Evolutionary conservation across 37 sponge, comb jelly and placozoan genomes (phyloP), one percentile per base, ranked within the genome.

Genomic region (Mnemiopsis leidyi): DNA sequence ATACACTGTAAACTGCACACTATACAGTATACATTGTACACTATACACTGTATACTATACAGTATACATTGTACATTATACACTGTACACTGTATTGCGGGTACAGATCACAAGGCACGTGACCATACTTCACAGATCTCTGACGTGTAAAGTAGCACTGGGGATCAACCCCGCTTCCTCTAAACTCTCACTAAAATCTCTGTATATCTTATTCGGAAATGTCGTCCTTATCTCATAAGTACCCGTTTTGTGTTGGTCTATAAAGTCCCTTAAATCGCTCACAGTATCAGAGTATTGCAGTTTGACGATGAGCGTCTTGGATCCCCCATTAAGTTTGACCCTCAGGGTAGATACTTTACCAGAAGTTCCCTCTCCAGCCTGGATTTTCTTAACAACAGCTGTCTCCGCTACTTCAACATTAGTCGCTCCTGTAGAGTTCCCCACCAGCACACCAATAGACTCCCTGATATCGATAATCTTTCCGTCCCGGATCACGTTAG

Each of bases 381-480:
- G 94, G 76, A 95, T 94, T 39, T 95, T 95, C 73, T 94, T 29
- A 21, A 96, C 90, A 24, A 92, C 95, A 9, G 94, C 83, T 25
- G 96, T 96, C 18, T 96, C 94, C 33, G 94, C 95, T 48, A 95
- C 82, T 30, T 69, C 93, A 38, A 96, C 94, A 9, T 85, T 20
- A 36, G 30, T 28, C n/a, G 69, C 48, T 20, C 26, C 21, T 23
- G 23, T 34, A 76, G 30, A 23, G 21, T 23, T 9, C 35, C 76
- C 69, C 0, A 79, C 38, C 48, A 69, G 0, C 38, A 38, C 26
- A 71, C 68, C 21, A 21, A 69, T 38, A 25, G 93, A 93, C 21
- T 95, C 68, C n/a, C 97, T 93, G 73, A 98, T 93, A 68, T 96
- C 95, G 36, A 98, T 94, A 38, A 98, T 94, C 38, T 94, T 94